A percentile compares a stretch with the other conserved stretches of the same genome.
These are phyloP conservation scores for Varanus komodoensis DNA, from an alignment of 2,113 vertebrate species.

Conservation along the genomic window DNA sequence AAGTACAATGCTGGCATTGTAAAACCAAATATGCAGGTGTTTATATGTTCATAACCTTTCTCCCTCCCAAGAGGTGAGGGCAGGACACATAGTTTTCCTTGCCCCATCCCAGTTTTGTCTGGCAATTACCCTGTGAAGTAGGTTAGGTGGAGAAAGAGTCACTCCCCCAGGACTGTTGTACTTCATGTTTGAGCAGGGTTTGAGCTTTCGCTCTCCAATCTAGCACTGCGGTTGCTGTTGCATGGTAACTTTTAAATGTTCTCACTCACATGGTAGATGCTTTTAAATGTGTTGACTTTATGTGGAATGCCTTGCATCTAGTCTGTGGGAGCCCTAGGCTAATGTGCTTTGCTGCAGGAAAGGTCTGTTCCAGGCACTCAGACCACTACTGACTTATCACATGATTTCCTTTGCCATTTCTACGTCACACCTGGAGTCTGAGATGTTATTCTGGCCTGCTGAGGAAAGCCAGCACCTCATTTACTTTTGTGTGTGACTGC, in stretches of 20 bases:
- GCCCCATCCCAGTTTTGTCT: neutral
- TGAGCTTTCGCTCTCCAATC: neutral
- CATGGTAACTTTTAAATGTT: neutral
- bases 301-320: neutral
- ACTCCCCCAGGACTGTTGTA: neutral
- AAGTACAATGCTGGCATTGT: neutral
- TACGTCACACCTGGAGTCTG: neutral
- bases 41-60: neutral
- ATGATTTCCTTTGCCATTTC: neutral
- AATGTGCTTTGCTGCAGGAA: neutral
- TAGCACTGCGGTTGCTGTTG: neutral
- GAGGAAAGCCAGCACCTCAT: neutral
- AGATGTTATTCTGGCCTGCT: neutral
- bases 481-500: too few relatives aligned
- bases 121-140: neutral
- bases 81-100: neutral
- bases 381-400: neutral
- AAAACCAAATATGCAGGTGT: neutral
- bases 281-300: neutral
- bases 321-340: neutral
- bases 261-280: neutral
- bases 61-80: neutral
- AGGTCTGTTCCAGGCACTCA: neutral
- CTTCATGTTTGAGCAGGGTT: neutral
- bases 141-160: neutral